Percentiles rank a stretch among this genome's conserved stretches.
Evolutionary conservation across 2,797 vertebrate genomes (phyloP).

Genomic region (Trachurus trachurus): DNA sequence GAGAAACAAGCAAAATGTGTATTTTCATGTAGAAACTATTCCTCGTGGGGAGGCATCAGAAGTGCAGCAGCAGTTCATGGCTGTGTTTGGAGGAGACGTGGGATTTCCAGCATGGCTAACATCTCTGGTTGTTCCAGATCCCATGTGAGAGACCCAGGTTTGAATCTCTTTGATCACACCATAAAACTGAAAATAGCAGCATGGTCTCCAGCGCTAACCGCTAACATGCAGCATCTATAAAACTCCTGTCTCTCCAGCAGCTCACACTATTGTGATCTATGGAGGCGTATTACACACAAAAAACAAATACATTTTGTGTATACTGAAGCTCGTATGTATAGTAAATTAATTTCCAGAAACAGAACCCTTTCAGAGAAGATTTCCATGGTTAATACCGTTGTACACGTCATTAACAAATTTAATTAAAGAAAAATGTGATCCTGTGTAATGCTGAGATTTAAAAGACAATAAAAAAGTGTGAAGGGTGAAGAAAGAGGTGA

Average conservation of each 20-base stretch:
- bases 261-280: neutral
- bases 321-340: neutral
- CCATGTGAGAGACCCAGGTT: constrained; percentile 4
- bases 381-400: neutral
- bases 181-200: constrained; percentile 12
- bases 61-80: neutral
- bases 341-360: neutral
- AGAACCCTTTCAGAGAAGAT: neutral
- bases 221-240: too few species aligned
- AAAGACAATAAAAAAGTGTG: neutral
- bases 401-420: neutral
- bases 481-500: neutral
- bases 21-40: neutral
- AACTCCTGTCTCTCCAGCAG: neutral
- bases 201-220: neutral
- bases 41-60: neutral
- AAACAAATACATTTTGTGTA: neutral
- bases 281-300: neutral
- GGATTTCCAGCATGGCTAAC: constrained; percentile 5
- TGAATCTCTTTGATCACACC: constrained; percentile 40
- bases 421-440: neutral
- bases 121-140: constrained; percentile 13
- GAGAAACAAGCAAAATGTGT: neutral
- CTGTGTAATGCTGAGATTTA: neutral
- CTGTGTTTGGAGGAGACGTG: neutral